Evolutionary conservation across 2,888 invertebrate species (phyloP), one percentile per base, ranked within the genome.

Genomic region (Lordiphosa andalusiaca): DNA sequence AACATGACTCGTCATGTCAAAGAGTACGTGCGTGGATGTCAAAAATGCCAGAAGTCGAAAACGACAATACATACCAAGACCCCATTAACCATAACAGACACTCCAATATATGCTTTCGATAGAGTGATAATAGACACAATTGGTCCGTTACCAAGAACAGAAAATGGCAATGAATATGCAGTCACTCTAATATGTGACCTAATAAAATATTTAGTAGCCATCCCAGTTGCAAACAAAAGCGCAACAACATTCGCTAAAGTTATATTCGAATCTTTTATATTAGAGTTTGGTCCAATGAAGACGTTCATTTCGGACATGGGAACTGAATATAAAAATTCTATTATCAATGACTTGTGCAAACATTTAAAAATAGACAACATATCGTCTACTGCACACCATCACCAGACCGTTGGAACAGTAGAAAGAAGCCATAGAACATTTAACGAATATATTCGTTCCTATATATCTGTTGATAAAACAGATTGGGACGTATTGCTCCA

Each of bases 301-400:
- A 42, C 41, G 41, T 40, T 51, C 12, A 51, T 41, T 25, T n/a
- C 42, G 42, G 52, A 52, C 52, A 42, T 42, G 42, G 44, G 19
- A 46, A 53, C 59, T 23, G 69, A 66, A 41, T 63, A 69, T 21
- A 62, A 50, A n/a, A 66, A 63, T 49, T 50, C 53, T 7, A 47
- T 60, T n/a, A 35, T 57, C 3, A 49, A 40, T 9, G 59, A 69
- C n/a, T 41, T 68, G 13, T 55, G 53, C 38, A 53, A 53, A 25
- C 47, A 56, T 7, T 4, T 59, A 9, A 55, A 54, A 25, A 41
- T 53, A 6, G 6, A 19, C 12, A 39, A 39, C 1, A 30, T 30
- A 39, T 7, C 6, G 21, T 41, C 40, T 21, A 33, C 50, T 0
- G 49, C 49, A 39, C 49, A 39, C 7, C 49, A 39, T 13, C 49